Base-by-base conservation (phyloP, 2,113 vertebrate genomes). In the Paratilapia polleni region DNA sequence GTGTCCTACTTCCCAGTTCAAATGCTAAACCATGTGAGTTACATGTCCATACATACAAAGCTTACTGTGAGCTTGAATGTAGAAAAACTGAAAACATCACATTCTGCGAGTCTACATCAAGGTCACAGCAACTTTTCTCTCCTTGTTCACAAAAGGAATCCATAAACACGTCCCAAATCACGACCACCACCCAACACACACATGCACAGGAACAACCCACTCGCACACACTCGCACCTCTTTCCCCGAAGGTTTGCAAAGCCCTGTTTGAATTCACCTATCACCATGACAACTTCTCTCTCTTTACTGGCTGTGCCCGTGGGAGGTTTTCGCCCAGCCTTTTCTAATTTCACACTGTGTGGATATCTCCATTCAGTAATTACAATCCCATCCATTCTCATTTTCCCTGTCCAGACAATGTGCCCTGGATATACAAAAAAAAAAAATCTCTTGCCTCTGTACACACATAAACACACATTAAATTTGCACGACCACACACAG, bases 261-360 rank as follows among this genome's bases (percentile, higher is more conserved):
- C 90, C 61, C 87, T 77, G 91, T 93, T 93, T 93, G 88, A 93
- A 94, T 94, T 89, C 93, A 94, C 91, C 92, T 87, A 90, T 95
- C 93, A 89, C 95, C 94, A 95, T 94, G 95, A 93, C 93, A 94
- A 95, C 93, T 56, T 74, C 90, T 93, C 92, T 88, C 90, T 93
- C 89, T 93, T 91, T 88, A 91, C 91, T 82, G 86, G 78, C 91
- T 76, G 77, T 87, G 87, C 91, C 92, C 77, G 87, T 92, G 92
- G 93, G 94, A 94, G 93, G 86, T 91, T 93, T 89, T 93, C 34
- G 80, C 92, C 86, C 89, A 91, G 92, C 91, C 88, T 94, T 95
- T 94, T 95, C 91, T 93, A 95, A 95, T 95, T 95, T 95, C 94
- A 95, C 94, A 94, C 91, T 95, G 92, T 94, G 94, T 95, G 94